These are phyloP conservation scores for Apotomis betuletana DNA, from an alignment of 2,888 invertebrate genomes.

Conservation along the genomic window DNA sequence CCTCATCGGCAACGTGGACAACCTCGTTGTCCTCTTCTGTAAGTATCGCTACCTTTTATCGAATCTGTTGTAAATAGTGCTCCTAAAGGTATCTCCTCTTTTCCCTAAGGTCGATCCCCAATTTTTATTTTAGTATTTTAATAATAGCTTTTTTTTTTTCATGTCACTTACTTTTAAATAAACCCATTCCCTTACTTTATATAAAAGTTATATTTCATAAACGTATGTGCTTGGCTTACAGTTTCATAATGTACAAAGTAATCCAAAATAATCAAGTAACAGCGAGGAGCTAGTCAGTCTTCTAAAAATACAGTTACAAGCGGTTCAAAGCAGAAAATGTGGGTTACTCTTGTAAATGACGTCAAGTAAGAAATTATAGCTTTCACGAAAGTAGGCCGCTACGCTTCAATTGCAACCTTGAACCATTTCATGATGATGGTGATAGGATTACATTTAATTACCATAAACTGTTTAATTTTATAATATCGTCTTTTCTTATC, in stretches of 20 bases:
- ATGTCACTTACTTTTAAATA: not conserved
- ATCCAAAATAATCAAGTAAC: slow-evolving; percentile 12
- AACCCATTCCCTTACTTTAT: not conserved
- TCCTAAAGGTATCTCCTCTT: no score
- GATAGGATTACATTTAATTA: not conserved
- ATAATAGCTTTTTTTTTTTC: not conserved
- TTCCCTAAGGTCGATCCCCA: no score
- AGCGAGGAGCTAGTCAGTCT: slow-evolving; percentile 1
- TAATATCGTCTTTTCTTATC: not conserved
- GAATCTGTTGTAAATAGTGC: not conserved
- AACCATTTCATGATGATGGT: slow-evolving; percentile 12
- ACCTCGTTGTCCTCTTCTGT: slow-evolving; percentile 96
- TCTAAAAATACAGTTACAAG: slow-evolving; percentile 36
- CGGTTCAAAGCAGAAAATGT: slow-evolving; percentile 36
- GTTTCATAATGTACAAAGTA: not conserved
- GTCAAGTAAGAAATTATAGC: slow-evolving; percentile 34
- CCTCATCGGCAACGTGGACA: slow-evolving; percentile 94
- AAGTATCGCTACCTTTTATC: slow-evolving; percentile 66
- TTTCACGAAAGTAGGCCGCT: slow-evolving; percentile 25
- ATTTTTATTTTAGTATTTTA: no score
- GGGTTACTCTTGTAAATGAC: slow-evolving; percentile 38
- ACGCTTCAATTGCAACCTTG: slow-evolving; percentile 28
- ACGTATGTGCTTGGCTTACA: not conserved
- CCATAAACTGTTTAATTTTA: not conserved
- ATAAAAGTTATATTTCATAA: not conserved